These are phyloP conservation scores for Drosophila kohkoa DNA, from an alignment of 1,140 invertebrate genomes.

Conservation along the genomic window DNA sequence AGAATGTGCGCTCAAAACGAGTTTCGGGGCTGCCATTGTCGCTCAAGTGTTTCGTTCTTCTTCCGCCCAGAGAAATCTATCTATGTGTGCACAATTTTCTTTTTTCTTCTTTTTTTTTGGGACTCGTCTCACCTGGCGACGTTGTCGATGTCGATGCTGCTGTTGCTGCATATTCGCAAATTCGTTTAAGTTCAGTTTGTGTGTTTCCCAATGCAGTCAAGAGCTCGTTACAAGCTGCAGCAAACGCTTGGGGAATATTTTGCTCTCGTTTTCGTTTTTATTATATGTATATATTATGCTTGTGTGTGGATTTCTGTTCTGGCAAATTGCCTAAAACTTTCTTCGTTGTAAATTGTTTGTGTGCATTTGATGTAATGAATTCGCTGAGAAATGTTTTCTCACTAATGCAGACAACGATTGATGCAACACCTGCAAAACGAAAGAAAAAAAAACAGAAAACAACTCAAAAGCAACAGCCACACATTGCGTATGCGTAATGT, in stretches of 20 bases:
- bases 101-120: constrained; percentile 4
- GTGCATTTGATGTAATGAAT: constrained; percentile 49
- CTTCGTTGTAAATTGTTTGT: constrained; percentile 57
- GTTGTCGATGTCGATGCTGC: constrained; percentile 15
- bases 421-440: constrained; percentile 44
- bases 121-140: constrained; percentile 34
- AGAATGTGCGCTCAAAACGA: constrained; percentile 24
- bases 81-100: background rate
- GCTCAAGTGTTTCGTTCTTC: constrained; percentile 66
- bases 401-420: constrained; percentile 41
- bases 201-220: constrained; percentile 67
- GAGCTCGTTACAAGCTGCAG: constrained; percentile 67
- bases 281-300: constrained; percentile 10
- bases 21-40: constrained; percentile 65
- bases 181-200: constrained; percentile 70
- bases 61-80: constrained; percentile 24
- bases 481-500: constrained; percentile 78
- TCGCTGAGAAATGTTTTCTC: constrained; percentile 34
- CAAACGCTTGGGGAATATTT: constrained; percentile 36
- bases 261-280: constrained; percentile 13
- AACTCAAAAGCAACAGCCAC: constrained; percentile 34
- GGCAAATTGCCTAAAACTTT: constrained; percentile 82
- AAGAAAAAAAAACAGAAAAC: constrained; percentile 9
- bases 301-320: constrained; percentile 26
- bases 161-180: constrained; percentile 65